Base-by-base conservation (phyloP, 1,140 invertebrate genomes). In the Panagrolaimus sp. region DNA sequence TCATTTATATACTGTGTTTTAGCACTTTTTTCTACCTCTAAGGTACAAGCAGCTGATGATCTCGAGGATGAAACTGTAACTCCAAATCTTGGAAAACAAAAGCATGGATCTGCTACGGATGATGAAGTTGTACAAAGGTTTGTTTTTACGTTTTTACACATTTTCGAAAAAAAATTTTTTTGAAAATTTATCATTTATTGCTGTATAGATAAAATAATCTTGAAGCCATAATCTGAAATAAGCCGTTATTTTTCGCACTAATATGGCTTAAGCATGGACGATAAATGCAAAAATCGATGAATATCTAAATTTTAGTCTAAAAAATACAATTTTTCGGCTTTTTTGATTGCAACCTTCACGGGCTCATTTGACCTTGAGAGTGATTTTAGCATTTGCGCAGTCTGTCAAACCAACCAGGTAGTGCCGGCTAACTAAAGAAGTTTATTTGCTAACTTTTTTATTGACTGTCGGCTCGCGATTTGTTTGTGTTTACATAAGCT, bases 81-180 rank as follows among this genome's bases (percentile, higher is more conserved):
- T 6, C 58, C 68, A 24, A 73, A 48, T 32, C 21, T 65, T 10
- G 68, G 9, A 28, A 74, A 74, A 44, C 73, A 70, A 38, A 75
- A 69, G 77, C 46, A 44, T 44, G 67, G 65, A 26, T 71, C 74
- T 43, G 44, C 47, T 52, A 76, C 76, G 9, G 76, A 78, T 64
- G 77, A 73, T 71, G 76, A 79, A 71, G 77, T 68, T 65, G 70
- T 78, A 9, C 67, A 65, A 45, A 69, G 77, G 76, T 78, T n/a
- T 24, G 63, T 43, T 71, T 67, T 47, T 65, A 38, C 32, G 2
- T 38, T 38, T 38, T 38, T 38, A 4, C 7, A 38, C 32, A 38
- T 38, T 38, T 38, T 38, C 7, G 32, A 38, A 4, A 38, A 38
- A n/a, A 38, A 38, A 38, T 38, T 38, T 38, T 38, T 4, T 4